Conservation (phyloP, 2,888 invertebrate genomes). For the Bombyx huttoni region DNA sequence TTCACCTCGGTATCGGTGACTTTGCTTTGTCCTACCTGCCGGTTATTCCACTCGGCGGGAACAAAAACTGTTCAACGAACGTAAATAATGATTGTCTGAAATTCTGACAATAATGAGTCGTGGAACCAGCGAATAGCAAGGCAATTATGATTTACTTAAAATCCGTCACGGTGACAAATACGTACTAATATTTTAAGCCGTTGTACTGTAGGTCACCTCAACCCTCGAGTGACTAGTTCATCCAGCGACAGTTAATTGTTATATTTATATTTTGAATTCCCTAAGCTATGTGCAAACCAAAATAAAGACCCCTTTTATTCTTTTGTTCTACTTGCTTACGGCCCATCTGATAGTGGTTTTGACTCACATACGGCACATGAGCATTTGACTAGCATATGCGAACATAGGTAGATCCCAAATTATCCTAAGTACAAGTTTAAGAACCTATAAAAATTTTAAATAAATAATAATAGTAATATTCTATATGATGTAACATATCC, state of each 20-base stretch:
- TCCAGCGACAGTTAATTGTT: not conserved
- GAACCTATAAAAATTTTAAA: too few species aligned
- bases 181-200: not conserved
- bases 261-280: too few species aligned
- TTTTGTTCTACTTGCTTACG: too few species aligned
- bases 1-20: constrained; percentile 37
- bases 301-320: too few species aligned
- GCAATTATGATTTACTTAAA: constrained; percentile 16
- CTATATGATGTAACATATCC: too few species aligned
- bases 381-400: too few species aligned
- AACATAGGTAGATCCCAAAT: too few species aligned
- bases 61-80: constrained; percentile 43
- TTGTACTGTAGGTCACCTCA: constrained; percentile 25
- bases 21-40: constrained; percentile 57
- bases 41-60: constrained; percentile 52
- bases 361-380: too few species aligned
- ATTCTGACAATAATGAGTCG: constrained; percentile 23
- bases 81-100: constrained; percentile 28
- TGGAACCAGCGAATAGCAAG: constrained; percentile 21
- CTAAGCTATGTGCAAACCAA: too few species aligned
- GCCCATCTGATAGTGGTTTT: too few species aligned
- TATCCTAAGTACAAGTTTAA: too few species aligned
- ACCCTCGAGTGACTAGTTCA: constrained; percentile 10
- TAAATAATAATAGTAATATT: too few species aligned
- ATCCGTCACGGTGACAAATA: not conserved